Base-by-base conservation (phyloP, 1,140 invertebrate species). In the Atta cephalotes region DNA sequence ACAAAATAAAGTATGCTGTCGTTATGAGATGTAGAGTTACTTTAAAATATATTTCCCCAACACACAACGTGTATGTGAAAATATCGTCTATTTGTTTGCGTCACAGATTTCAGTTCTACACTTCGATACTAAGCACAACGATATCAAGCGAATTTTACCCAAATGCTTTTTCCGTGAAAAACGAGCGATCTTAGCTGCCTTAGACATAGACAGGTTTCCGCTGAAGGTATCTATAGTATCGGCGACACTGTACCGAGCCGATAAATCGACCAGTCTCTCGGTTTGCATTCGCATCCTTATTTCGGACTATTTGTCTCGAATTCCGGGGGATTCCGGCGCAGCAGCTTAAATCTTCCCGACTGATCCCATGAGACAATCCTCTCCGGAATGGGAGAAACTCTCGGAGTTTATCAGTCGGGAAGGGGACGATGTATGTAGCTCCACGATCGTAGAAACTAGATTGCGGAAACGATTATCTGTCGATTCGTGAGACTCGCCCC, bases 271-370 rank as follows among this genome's bases (percentile, higher is more conserved):
- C 39, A 53, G 31, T 58, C 72, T 65, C 81, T 63, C 74, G 77
- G 85, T 90, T 90, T 90, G 80, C 88, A 90, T 90, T 85, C 74
- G 79, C 56, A 85, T 89, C 86, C 88, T 89, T 85, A 90, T 89
- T 90, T 90, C 81, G 56, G 76, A 53, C 80, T 88, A 90, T 90
- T 90, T 90, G 86, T 90, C 88, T 89, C 74, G 70, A 58, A 80
- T 85, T 84, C 76, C 39, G 60, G 53, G 68, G 72, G 76, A 85
- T 74, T 87, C 51, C 80, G 51, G 51, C 16, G 45, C 53, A n/a
- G 62, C 66, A 21, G 56, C 58, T 86, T 86, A 86, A 88, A 89
- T 89, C 86, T 87, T 68, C 65, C 70, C 62, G 45, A 63, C 74
- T 85, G 86, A 89, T 89, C 88, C 86, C 86, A 12, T 63, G 76